These are phyloP conservation scores for Lepus americanus DNA, from an alignment of 2,113 vertebrate species.

Conservation along the genomic window DNA sequence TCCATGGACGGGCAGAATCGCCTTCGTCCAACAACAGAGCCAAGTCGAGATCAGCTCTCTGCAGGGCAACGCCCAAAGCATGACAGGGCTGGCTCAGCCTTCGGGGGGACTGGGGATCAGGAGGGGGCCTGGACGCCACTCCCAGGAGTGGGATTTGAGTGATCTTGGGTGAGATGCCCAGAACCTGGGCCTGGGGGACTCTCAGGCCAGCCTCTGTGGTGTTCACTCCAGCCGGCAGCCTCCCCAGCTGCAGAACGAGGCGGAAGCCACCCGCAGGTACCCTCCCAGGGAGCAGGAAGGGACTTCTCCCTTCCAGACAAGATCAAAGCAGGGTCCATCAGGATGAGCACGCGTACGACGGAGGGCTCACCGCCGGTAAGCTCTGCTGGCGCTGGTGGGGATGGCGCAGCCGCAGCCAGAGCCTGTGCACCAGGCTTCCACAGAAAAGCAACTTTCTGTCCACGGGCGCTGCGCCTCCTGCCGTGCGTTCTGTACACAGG, in stretches of 20 bases:
- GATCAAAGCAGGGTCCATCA: background rate
- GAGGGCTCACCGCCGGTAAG: background rate
- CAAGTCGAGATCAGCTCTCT: background rate
- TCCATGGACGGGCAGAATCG: background rate
- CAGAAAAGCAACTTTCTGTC: background rate
- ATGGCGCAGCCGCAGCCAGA: background rate
- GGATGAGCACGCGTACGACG: background rate
- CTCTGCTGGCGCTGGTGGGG: no score
- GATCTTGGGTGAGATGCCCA: background rate
- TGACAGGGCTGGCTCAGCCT: background rate
- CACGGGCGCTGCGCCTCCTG: background rate
- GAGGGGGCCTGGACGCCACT: background rate
- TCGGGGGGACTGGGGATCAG: accelerated
- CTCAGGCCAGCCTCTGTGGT: background rate
- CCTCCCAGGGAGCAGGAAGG: background rate
- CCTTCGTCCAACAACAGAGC: background rate
- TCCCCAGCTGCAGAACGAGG: background rate
- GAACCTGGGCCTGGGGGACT: accelerated
- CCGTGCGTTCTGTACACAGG: accelerated
- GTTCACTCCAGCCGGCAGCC: accelerated
- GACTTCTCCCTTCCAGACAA: background rate
- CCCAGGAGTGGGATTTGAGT: background rate
- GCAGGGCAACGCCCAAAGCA: background rate
- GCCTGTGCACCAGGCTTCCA: background rate
- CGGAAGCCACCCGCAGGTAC: background rate